phyloP scores from a whole-genome alignment of 2,888 invertebrate genomes.

The Metopia argyrocephala region DNA sequence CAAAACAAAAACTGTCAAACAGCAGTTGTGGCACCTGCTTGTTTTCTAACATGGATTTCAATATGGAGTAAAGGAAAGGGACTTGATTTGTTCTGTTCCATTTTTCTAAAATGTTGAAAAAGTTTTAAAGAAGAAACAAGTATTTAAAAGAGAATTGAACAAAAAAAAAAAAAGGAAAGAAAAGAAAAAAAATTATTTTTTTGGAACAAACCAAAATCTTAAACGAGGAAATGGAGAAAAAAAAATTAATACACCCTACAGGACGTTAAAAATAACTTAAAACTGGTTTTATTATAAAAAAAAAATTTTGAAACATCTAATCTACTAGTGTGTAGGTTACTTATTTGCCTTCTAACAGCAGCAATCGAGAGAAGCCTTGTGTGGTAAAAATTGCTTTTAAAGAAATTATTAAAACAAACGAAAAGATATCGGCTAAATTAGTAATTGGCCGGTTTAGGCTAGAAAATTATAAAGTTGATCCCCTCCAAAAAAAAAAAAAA shows the following conservation, averaged over 20 bases:
- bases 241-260: background rate
- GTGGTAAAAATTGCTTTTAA: too few species aligned
- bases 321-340: too few species aligned
- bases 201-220: background rate
- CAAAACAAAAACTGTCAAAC: conserved; percentile 30
- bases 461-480: too few species aligned
- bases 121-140: background rate
- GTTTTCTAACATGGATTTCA: background rate
- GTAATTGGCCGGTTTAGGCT: too few species aligned
- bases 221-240: background rate
- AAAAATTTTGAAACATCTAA: too few species aligned
- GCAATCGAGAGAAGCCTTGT: too few species aligned
- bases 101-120: background rate
- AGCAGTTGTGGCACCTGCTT: conserved; percentile 36
- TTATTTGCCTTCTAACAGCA: too few species aligned
- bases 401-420: too few species aligned
- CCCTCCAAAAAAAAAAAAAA: too few species aligned
- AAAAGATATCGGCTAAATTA: too few species aligned
- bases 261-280: too few species aligned
- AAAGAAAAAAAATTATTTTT: background rate
- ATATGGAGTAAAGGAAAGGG: background rate
- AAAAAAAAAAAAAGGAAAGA: background rate
- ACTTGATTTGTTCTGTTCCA: background rate
- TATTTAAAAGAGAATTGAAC: background rate
- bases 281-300: too few species aligned